These are phyloP conservation scores for Vulpes ferrilata DNA, from an alignment of 2,113 vertebrate genomes.

Conservation along the genomic window DNA sequence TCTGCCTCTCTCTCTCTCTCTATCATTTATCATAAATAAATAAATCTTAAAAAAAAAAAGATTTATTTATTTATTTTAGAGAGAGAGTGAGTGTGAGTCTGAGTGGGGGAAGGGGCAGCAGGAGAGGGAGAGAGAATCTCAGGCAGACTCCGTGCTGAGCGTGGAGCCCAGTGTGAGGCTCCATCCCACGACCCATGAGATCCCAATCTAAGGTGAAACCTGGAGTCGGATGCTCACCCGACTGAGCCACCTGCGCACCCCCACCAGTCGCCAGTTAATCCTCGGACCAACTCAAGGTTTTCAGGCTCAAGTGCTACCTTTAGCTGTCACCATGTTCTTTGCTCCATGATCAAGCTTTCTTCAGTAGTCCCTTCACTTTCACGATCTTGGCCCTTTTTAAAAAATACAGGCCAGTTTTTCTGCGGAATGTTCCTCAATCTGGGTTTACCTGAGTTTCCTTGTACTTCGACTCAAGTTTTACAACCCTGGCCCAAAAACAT, in stretches of 20 bases:
- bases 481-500: background rate
- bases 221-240: background rate
- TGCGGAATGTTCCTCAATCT: background rate
- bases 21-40: too few relatives aligned
- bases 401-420: background rate
- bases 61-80: background rate
- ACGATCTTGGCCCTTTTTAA: background rate
- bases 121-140: background rate
- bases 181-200: background rate
- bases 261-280: background rate
- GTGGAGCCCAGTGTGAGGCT: background rate
- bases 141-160: background rate
- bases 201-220: background rate
- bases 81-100: background rate
- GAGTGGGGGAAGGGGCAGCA: background rate
- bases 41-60: too few relatives aligned
- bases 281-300: background rate
- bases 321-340: background rate
- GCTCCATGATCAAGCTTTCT: background rate
- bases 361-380: background rate
- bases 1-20: too few relatives aligned
- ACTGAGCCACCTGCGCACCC: background rate
- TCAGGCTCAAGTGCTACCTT: background rate
- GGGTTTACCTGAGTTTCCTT: constrained; percentile 10
- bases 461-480: background rate